These are phyloP conservation scores for Euglossa dilemma DNA, from an alignment of 1,140 invertebrate species.

Conservation along the genomic window DNA sequence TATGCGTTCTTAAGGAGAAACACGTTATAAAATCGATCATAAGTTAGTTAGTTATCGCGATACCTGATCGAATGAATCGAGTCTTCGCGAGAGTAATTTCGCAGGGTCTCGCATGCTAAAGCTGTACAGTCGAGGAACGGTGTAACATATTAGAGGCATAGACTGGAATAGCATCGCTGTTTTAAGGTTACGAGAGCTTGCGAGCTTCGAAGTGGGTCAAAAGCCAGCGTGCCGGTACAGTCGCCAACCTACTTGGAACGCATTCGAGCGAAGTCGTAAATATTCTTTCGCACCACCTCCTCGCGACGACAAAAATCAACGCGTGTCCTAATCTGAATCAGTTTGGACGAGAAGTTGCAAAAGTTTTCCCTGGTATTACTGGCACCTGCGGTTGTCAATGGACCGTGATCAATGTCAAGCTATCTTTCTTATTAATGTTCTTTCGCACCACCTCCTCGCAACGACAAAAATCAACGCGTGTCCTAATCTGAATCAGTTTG, in stretches of 20 bases:
- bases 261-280: constrained; percentile 58
- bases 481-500: background rate
- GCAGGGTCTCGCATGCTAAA: background rate
- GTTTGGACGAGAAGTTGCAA: background rate
- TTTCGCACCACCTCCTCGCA: constrained; percentile 31
- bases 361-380: background rate
- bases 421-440: too few relatives aligned
- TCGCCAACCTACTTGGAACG: constrained; percentile 59
- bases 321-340: background rate
- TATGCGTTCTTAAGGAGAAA: too few relatives aligned
- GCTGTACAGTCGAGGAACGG: constrained; percentile 26
- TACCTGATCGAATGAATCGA: background rate
- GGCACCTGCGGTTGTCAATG: too few relatives aligned
- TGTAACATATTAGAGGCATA: constrained; percentile 12
- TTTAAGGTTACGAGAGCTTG: constrained; percentile 62
- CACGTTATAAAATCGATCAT: background rate
- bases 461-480: background rate
- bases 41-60: background rate
- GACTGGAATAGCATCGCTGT: constrained; percentile 48
- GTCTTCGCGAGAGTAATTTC: background rate
- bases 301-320: background rate
- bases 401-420: too few relatives aligned
- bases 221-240: constrained; percentile 52
- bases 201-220: constrained; percentile 69
- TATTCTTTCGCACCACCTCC: constrained; percentile 50